A percentile compares a stretch with the other conserved stretches of the same genome.
phyloP scores from a whole-genome alignment of 2,888 invertebrate species.

The Brassicogethes aeneus region DNA sequence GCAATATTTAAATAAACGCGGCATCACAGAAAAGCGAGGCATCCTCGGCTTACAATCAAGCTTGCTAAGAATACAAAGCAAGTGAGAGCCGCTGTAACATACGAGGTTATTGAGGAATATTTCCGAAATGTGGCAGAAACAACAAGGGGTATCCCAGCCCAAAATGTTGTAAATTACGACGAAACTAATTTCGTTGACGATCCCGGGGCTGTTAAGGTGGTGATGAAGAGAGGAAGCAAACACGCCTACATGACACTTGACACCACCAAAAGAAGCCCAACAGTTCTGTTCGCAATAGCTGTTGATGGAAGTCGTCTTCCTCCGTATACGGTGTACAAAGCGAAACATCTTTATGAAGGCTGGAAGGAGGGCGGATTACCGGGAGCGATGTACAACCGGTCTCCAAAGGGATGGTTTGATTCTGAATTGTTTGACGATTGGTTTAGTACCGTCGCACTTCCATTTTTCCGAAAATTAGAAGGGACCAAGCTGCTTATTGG shows the following conservation, averaged over 20 bases:
- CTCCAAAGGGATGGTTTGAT: slow-evolving; percentile 13
- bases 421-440: slow-evolving; percentile 7
- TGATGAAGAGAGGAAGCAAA: slow-evolving; percentile 24
- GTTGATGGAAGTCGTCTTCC: slow-evolving; percentile 13
- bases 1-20: too few relatives aligned
- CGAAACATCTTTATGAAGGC: slow-evolving; percentile 12
- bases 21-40: too few relatives aligned
- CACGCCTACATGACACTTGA: slow-evolving; percentile 25
- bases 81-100: too few relatives aligned
- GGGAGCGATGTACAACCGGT: slow-evolving; percentile 13
- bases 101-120: too few relatives aligned
- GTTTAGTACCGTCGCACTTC: too few relatives aligned
- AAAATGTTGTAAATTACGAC: slow-evolving; percentile 32
- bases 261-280: slow-evolving; percentile 13
- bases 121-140: too few relatives aligned
- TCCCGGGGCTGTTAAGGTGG: slow-evolving; percentile 25
- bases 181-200: slow-evolving; percentile 34
- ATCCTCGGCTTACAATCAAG: too few relatives aligned
- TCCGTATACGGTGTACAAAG: too few relatives aligned
- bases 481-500: slow-evolving; percentile 25
- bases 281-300: slow-evolving; percentile 14
- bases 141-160: too few relatives aligned
- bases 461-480: slow-evolving; percentile 11
- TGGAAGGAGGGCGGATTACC: slow-evolving; percentile 12
- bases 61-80: too few relatives aligned